These are phyloP conservation scores for Hypselothyrea guttata DNA, from an alignment of 2,888 invertebrate species.

Conservation along the genomic window DNA sequence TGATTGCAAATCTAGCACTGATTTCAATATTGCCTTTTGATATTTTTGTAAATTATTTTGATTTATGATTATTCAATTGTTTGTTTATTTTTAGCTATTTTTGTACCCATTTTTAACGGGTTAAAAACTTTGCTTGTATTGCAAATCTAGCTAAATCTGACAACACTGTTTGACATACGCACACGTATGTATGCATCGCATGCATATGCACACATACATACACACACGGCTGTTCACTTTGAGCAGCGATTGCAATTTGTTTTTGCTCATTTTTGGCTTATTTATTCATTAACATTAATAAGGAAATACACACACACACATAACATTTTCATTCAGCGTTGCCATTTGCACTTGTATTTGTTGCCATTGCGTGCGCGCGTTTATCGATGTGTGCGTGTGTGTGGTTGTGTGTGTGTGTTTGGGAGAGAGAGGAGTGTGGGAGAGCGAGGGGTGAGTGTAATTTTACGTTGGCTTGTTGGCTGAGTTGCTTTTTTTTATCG, in stretches of 20 bases:
- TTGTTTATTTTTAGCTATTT: too few relatives aligned
- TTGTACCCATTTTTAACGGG: too few relatives aligned
- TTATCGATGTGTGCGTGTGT: constrained; percentile 14
- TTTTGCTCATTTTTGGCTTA: constrained; percentile 43
- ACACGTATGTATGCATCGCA: not conserved
- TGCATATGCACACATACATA: constrained; percentile 19
- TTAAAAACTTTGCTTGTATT: too few relatives aligned
- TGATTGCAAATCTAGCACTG: too few relatives aligned
- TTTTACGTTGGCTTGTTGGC: constrained; percentile 58
- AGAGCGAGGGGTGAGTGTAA: constrained; percentile 57
- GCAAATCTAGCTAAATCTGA: too few relatives aligned
- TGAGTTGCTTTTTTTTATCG: constrained; percentile 42
- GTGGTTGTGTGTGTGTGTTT: constrained; percentile 18
- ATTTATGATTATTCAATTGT: too few relatives aligned
- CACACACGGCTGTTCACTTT: constrained; percentile 34
- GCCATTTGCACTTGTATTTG: constrained; percentile 23
- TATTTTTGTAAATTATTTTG: too few relatives aligned
- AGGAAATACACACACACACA: not conserved
- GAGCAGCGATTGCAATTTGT: constrained; percentile 67
- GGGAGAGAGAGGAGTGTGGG: too few relatives aligned
- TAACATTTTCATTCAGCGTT: constrained; percentile 54
- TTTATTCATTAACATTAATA: constrained; percentile 43
- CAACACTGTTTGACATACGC: too few relatives aligned
- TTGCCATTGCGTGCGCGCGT: constrained; percentile 30
- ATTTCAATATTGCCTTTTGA: too few relatives aligned